Conservation (phyloP, 1,140 invertebrate genomes). For the Lucilia sericata region DNA sequence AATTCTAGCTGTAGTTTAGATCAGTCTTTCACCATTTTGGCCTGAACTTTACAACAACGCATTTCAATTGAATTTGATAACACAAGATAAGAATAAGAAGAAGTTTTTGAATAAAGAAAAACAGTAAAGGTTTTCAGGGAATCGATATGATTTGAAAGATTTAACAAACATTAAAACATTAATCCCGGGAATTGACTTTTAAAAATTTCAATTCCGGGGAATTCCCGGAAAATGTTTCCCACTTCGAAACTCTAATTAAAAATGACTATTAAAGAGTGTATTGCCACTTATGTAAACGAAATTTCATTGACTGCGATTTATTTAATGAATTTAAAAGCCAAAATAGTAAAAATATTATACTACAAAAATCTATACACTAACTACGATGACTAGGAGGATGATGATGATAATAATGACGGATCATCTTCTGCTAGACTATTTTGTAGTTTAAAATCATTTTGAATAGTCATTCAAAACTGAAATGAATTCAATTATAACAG, state of each 20-base stretch:
- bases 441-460: neutral
- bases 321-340: slow-evolving; percentile 19
- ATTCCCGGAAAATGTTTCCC: too few species aligned
- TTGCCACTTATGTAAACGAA: neutral
- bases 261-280: neutral
- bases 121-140: too few species aligned
- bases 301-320: slow-evolving; percentile 15
- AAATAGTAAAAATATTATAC: neutral
- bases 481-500: slow-evolving; percentile 2
- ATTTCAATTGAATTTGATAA: too few species aligned
- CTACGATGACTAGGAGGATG: neutral
- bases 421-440: slow-evolving; percentile 6
- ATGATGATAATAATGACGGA: slow-evolving; percentile 1
- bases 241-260: too few species aligned
- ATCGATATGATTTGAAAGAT: neutral
- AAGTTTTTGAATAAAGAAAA: too few species aligned
- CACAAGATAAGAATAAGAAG: too few species aligned
- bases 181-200: too few species aligned
- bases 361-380: neutral
- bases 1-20: too few species aligned
- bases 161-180: neutral
- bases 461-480: slow-evolving; percentile 14
- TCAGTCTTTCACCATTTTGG: too few species aligned
- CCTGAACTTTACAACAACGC: too few species aligned
- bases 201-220: too few species aligned